A percentile compares a stretch with the other conserved stretches of the same genome.
phyloP scores from a whole-genome alignment of 2,797 vertebrate species.

The Xenopus petersii region DNA sequence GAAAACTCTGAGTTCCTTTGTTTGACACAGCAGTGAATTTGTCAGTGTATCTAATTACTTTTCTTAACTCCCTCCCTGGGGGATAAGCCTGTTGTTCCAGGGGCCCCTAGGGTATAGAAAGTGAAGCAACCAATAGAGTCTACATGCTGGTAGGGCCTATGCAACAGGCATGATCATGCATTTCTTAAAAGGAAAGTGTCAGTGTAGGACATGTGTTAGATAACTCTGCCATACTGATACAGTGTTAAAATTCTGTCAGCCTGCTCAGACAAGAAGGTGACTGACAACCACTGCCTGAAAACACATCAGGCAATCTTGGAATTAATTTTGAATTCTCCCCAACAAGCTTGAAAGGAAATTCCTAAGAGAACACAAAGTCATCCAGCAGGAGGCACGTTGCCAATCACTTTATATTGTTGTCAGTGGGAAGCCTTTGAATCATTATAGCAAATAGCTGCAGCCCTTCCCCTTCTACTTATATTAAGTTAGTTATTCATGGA shows the following conservation, averaged over 20 bases:
- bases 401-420: too few relatives aligned
- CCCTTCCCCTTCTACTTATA: too few relatives aligned
- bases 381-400: too few relatives aligned
- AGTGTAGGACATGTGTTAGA: conserved; percentile 8
- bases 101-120: conserved; percentile 16
- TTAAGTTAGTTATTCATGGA: too few relatives aligned
- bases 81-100: conserved; percentile 1
- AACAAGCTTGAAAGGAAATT: not conserved
- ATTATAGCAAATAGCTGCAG: too few relatives aligned
- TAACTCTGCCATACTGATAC: conserved; percentile 17
- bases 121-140: conserved; percentile 19
- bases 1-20: conserved; percentile 3
- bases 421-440: too few relatives aligned
- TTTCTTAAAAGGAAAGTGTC: conserved; percentile 15
- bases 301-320: not conserved
- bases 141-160: conserved; percentile 14
- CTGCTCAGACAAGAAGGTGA: conserved; percentile 32
- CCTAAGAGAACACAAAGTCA: too few relatives aligned
- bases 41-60: conserved; percentile 31
- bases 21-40: conserved; percentile 16
- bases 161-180: conserved; percentile 31
- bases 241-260: conserved; percentile 15
- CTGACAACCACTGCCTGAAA: conserved; percentile 17
- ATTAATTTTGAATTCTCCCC: conserved; percentile 4
- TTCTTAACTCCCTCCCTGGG: conserved; percentile 7